Evolutionary conservation across 2,888 invertebrate genomes (phyloP), one percentile per base, ranked within the genome.

Genomic region (Callinectes sapidus): DNA sequence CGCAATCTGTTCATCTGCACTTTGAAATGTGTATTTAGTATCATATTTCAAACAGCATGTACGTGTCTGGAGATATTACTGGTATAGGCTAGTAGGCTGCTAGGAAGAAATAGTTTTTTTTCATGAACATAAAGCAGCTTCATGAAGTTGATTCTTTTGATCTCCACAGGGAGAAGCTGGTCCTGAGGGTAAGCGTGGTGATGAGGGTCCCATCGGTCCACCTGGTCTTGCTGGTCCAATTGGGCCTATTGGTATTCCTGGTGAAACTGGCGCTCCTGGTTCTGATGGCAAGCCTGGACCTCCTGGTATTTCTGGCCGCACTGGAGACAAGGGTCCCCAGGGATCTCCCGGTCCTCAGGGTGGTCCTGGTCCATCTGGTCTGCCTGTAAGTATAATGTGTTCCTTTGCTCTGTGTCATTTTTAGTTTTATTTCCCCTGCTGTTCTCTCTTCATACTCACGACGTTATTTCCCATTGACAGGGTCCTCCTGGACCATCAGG

Each of bases 241-340:
- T 95, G 98, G 98, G 0, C 96, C 96, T 1, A 96, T 96, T 8
- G 97, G 98, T 28, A 96, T 96, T 0, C 96, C 96, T 95, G 97
- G 97, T n/a, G 95, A 95, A 94, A 96, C 96, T 23, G 95, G 95
- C 85, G 94, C 95, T 18, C 94, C 95, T 87, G 95, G 95, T 77
- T 95, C 97, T 0, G 96, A 97, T 0, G 97, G 98, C 10, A 97
- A 97, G 95, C 96, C 96, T 91, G 98, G 98, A 2, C 97, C 97
- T 71, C 97, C 97, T 0, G 98, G 98, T 87, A 96, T 97, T 94
- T 95, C 97, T 3, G 98, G 98, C 66, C 96, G 97, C 94, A 96
- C 97, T 35, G 98, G 98, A 39, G 98, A 98, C 95, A 98, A 97
- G 95, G 98, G 97, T 90, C 97, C 97, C 0, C 95, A 96, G 28